phyloP scores from a whole-genome alignment of 1,140 invertebrate species.

The Eriosoma lanigerum region DNA sequence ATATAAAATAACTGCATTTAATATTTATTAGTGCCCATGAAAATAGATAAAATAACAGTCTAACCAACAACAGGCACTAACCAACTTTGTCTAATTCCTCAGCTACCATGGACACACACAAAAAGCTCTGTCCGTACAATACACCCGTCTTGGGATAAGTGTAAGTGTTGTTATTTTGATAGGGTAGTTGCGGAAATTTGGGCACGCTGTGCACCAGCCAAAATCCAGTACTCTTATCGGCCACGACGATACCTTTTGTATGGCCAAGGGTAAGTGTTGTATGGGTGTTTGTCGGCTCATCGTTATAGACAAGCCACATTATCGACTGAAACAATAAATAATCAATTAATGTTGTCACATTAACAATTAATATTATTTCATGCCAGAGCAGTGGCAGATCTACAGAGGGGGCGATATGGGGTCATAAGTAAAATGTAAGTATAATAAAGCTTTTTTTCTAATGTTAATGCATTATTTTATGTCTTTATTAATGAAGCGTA shows the following conservation, averaged over 20 bases:
- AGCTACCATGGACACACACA: constrained; percentile 76
- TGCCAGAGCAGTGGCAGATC: too few relatives aligned
- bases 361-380: too few relatives aligned
- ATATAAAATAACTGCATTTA: too few relatives aligned
- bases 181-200: constrained; percentile 67
- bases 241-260: constrained; percentile 79
- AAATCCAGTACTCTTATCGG: constrained; percentile 72
- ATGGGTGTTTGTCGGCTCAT: constrained; percentile 69
- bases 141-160: constrained; percentile 72
- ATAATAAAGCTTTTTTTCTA: too few relatives aligned
- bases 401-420: too few relatives aligned
- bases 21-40: too few relatives aligned
- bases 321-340: constrained; percentile 52
- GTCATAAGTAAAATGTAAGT: too few relatives aligned
- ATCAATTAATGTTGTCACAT: too few relatives aligned
- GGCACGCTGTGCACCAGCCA: constrained; percentile 93
- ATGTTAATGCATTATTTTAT: too few relatives aligned
- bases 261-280: constrained; percentile 65
- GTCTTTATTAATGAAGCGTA: too few relatives aligned
- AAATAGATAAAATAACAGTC: too few relatives aligned
- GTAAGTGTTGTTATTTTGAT: constrained; percentile 62
- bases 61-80: too few relatives aligned
- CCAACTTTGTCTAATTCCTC: constrained; percentile 71
- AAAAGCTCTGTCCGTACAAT: constrained; percentile 80
- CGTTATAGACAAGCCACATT: constrained; percentile 78